phyloP scores from a whole-genome alignment of 2,797 vertebrate genomes.

The Adelosebastes latens region DNA sequence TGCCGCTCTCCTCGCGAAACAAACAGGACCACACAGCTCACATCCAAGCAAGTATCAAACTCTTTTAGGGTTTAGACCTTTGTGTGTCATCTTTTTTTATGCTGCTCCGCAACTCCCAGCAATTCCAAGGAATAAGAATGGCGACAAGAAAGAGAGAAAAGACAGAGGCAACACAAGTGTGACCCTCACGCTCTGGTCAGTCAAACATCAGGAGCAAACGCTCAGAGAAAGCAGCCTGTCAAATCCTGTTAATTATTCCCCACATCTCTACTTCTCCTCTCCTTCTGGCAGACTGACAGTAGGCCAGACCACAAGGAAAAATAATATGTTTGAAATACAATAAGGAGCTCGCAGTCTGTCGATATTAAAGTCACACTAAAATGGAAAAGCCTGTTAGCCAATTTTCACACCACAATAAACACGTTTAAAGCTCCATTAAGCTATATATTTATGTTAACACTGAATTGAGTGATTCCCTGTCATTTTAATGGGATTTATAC shows the following conservation, averaged over 20 bases:
- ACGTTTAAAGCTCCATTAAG: not conserved
- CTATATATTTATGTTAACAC: not conserved
- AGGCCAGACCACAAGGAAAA: not conserved
- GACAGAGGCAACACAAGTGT: conserved; percentile 22
- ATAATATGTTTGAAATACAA: conserved; percentile 21
- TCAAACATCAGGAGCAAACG: conserved; percentile 50
- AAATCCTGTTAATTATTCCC: conserved; percentile 63
- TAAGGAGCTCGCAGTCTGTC: not conserved
- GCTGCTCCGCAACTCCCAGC: not conserved
- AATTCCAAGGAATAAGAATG: conserved; percentile 23
- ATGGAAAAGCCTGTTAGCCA: not conserved
- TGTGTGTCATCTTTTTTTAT: conserved; percentile 18
- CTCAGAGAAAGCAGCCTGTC: conserved; percentile 46
- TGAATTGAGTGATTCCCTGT: not conserved
- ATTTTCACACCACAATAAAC: not conserved
- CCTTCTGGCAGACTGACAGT: conserved; percentile 32
- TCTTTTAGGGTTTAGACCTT: conserved; percentile 23
- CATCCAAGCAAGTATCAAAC: conserved; percentile 20
- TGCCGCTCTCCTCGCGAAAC: conserved; percentile 26
- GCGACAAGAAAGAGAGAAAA: not conserved
- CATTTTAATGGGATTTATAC: not conserved
- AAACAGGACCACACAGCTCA: conserved; percentile 43
- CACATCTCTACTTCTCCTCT: conserved; percentile 28
- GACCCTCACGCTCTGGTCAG: conserved; percentile 53
- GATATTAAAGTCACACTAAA: conserved; percentile 18